phyloP scores from a whole-genome alignment of 2,797 vertebrate species.

The Aulostomus chinensis region DNA sequence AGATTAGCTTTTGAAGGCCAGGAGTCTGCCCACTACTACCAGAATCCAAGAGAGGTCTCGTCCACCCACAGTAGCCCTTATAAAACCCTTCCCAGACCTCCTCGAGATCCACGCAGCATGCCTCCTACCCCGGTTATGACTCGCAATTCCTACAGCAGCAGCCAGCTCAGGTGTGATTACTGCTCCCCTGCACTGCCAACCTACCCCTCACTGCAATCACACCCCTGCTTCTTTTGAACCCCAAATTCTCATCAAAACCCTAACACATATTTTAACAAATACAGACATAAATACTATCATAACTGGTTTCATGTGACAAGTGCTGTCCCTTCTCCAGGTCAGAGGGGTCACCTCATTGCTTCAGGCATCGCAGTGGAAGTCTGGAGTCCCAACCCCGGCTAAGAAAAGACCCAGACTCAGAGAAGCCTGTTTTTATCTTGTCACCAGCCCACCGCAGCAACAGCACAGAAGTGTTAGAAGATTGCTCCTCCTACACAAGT shows the following conservation, averaged over 20 bases:
- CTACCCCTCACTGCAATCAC: no score
- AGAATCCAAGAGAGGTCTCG: conserved; percentile 81
- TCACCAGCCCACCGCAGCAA: conserved; percentile 88
- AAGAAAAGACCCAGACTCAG: conserved; percentile 77
- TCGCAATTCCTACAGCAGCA: conserved; percentile 96
- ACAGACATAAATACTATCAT: background rate
- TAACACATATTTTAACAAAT: background rate
- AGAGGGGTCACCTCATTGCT: conserved; percentile 82
- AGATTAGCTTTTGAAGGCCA: conserved; percentile 78
- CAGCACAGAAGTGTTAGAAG: conserved; percentile 92
- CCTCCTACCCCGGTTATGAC: conserved; percentile 91
- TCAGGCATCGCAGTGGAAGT: conserved; percentile 92
- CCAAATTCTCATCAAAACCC: background rate
- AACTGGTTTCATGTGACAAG: conserved; percentile 2
- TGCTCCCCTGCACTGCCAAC: conserved; percentile 12
- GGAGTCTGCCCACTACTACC: conserved; percentile 65
- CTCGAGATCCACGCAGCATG: conserved; percentile 87
- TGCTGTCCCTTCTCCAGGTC: conserved; percentile 74
- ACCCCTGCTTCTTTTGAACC: conserved; percentile 11
- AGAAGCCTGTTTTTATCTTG: conserved; percentile 85
- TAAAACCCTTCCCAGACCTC: conserved; percentile 86
- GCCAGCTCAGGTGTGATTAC: conserved; percentile 88
- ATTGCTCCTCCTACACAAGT: conserved; percentile 92
- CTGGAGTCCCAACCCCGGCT: conserved; percentile 89
- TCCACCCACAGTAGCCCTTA: conserved; percentile 93